Evolutionary conservation across 2,888 invertebrate genomes (phyloP), one percentile per base, ranked within the genome.

Genomic region (Coleophora deauratella): DNA sequence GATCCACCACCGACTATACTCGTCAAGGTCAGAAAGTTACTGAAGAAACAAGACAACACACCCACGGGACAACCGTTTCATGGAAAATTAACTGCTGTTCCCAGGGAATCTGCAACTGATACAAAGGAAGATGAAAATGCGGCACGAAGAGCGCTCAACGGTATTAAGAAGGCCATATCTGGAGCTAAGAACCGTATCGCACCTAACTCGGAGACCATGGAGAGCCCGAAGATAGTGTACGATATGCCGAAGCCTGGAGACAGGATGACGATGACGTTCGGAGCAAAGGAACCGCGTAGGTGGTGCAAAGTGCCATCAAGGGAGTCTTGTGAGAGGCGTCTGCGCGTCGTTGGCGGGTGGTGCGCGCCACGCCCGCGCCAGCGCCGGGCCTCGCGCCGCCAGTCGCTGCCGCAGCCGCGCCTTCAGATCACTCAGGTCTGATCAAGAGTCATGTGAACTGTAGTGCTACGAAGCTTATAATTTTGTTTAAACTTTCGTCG

Each of bases 391-490:
- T 64, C 76, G 15, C 63, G 69, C 14, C 72, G 77, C 10, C 70
- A 72, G 47, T 21, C 21, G 21, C 21, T 4, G 3, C 21, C 21
- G 21, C 21, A 3, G 21, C 21, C 21, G 21, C 21, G 21, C 21
- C 68, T 82, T 46, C 82, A 84, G 61, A 81, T 85, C 66, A 85
- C 84, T 59, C 85, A 85, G 84, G 85, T 85, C 76, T 85, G 77
- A 78, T 51, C 50, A 49, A 40, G 13, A 15, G 31, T 31, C 27
- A 15, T 32, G 35, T 15, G 40, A 33, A 34, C 27, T 43, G 27
- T 43, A 35, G 7, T 11, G 33, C 32, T 38, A 36, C 27, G 40
- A 35, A 33, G n/a, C n/a, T n/a, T n/a, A n/a, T n/a, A n/a, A n/a
- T n/a, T n/a, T n/a, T n/a, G n/a, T n/a, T n/a, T n/a, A n/a, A n/a